Conservation (phyloP, 2,888 invertebrate genomes). For the Ephialtes manifestator region DNA sequence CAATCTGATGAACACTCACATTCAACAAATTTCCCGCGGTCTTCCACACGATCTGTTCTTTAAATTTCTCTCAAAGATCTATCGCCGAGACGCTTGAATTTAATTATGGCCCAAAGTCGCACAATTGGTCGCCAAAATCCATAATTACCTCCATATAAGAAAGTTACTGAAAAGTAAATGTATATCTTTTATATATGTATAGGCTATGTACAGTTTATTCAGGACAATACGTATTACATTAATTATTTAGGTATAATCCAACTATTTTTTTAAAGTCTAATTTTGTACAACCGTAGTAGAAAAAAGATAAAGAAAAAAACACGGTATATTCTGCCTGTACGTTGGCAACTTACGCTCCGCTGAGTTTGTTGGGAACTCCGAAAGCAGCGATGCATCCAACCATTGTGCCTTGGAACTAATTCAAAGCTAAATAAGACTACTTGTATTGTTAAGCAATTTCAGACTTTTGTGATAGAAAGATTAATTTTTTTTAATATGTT, state of each 20-base stretch:
- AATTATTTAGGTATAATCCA: neutral
- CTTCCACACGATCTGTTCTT: slow-evolving; percentile 94
- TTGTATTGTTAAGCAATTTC: neutral
- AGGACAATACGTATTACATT: slow-evolving; percentile 6
- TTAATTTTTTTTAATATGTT: slow-evolving; percentile 17
- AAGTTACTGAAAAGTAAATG: slow-evolving; percentile 37
- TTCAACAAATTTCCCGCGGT: slow-evolving; percentile 93
- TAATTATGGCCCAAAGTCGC: neutral
- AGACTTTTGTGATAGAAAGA: neutral
- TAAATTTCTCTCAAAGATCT: slow-evolving; percentile 93
- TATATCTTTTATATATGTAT: slow-evolving; percentile 48
- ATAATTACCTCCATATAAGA: slow-evolving; percentile 23
- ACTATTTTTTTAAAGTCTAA: slow-evolving; percentile 23
- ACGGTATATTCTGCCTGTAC: slow-evolving; percentile 3
- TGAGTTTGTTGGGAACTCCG: slow-evolving; percentile 7
- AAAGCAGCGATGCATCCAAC: slow-evolving; percentile 33
- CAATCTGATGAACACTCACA: slow-evolving; percentile 93
- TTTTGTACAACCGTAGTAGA: slow-evolving; percentile 19
- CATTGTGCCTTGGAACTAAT: slow-evolving; percentile 25
- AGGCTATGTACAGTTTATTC: slow-evolving; percentile 37
- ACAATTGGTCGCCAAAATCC: neutral
- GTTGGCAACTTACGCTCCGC: neutral
- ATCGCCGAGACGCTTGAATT: slow-evolving; percentile 90
- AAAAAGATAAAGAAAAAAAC: slow-evolving; percentile 10
- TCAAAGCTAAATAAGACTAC: neutral